Conservation (phyloP, 2,888 invertebrate species). For the Acanthosepion pharaonis region DNA sequence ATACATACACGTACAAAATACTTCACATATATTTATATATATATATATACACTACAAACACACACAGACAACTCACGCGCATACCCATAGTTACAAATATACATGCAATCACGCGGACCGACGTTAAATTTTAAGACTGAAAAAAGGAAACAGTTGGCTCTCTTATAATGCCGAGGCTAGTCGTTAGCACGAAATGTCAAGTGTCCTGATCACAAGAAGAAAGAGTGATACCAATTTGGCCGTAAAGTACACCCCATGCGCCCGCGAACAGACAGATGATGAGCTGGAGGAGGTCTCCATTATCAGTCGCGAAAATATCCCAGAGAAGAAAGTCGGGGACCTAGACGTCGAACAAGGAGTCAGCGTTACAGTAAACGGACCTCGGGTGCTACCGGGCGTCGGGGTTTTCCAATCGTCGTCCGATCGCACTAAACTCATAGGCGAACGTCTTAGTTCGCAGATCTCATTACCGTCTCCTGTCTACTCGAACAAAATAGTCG, state of each 20-base stretch:
- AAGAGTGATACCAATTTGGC: constrained; percentile 58
- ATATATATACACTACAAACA: neutral
- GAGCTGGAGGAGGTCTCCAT: constrained; percentile 83
- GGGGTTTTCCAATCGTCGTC: constrained; percentile 58
- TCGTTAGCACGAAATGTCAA: constrained; percentile 58
- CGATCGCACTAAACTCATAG: constrained; percentile 68
- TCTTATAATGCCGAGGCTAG: constrained; percentile 36
- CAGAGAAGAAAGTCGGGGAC: constrained; percentile 50
- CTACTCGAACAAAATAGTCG: constrained; percentile 71
- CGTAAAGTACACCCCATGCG: constrained; percentile 74
- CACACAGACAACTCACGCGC: neutral
- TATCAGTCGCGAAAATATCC: constrained; percentile 77
- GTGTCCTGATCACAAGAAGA: constrained; percentile 56
- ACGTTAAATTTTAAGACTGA: neutral
- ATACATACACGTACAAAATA: neutral
- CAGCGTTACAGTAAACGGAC: constrained; percentile 79
- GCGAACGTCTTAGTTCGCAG: constrained; percentile 77
- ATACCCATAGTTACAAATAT: neutral
- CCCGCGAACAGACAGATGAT: constrained; percentile 70
- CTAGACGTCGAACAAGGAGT: constrained; percentile 47
- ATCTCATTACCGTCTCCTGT: constrained; percentile 76
- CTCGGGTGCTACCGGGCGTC: constrained; percentile 79
- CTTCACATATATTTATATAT: neutral
- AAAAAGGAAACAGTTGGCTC: neutral
- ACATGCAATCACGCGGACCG: neutral